Evolutionary conservation across 1,140 invertebrate genomes (phyloP).

Genomic region (Arctopsyche grandis): DNA sequence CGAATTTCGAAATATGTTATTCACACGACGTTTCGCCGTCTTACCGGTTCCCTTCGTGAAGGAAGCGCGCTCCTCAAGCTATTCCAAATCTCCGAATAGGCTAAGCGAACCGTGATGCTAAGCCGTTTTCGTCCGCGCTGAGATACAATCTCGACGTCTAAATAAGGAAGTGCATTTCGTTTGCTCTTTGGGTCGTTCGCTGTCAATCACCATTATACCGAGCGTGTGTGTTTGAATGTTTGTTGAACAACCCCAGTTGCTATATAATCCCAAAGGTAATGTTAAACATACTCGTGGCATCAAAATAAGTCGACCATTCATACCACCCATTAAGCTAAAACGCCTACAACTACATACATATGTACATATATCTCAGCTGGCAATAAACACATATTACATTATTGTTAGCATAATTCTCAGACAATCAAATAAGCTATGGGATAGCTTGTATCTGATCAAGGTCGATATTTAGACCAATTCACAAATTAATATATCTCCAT

Average conservation of each 20-base stretch:
- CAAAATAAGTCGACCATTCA: slow-evolving; percentile 8
- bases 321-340: too few relatives aligned
- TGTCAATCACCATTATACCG: slow-evolving; percentile 19
- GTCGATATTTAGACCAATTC: too few relatives aligned
- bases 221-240: not conserved
- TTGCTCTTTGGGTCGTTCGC: slow-evolving; percentile 24
- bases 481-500: too few relatives aligned
- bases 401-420: too few relatives aligned
- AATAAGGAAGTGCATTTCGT: slow-evolving; percentile 44
- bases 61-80: not conserved
- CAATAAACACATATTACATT: too few relatives aligned
- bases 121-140: slow-evolving; percentile 43
- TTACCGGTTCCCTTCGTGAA: slow-evolving; percentile 21
- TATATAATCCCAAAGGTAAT: not conserved
- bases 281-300: not conserved
- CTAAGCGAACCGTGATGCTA: slow-evolving; percentile 30
- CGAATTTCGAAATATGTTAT: slow-evolving; percentile 52
- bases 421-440: too few relatives aligned
- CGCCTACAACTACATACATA: too few relatives aligned
- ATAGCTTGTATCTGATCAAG: too few relatives aligned
- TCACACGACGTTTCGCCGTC: slow-evolving; percentile 13
- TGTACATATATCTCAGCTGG: too few relatives aligned
- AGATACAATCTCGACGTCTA: slow-evolving; percentile 49
- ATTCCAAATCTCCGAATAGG: slow-evolving; percentile 5
- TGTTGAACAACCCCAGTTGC: slow-evolving; percentile 1